Evolutionary conservation across 2,113 vertebrate genomes (phyloP).

Genomic region (Hippocampus mohnikei): DNA sequence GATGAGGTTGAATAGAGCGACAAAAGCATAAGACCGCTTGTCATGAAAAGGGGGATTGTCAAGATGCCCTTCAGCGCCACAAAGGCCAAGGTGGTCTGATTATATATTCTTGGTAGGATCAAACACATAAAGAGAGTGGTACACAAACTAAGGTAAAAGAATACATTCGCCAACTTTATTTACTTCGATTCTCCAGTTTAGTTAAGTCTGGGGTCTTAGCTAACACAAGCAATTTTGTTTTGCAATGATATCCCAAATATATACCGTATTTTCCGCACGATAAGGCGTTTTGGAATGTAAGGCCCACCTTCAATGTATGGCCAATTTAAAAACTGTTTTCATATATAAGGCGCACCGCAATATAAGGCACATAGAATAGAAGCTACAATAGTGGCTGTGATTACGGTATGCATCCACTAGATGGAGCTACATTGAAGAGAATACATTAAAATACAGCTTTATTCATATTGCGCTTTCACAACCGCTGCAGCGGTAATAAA

Average conservation of each 20-base stretch:
- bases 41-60: conserved; percentile 51
- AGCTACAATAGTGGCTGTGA: too few species aligned
- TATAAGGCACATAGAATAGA: too few species aligned
- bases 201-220: background rate
- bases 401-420: too few species aligned
- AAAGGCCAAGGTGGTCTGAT: conserved; percentile 78
- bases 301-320: too few species aligned
- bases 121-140: conserved; percentile 83
- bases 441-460: too few species aligned
- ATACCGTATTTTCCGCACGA: too few species aligned
- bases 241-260: background rate
- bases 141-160: conserved; percentile 50
- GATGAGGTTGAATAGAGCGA: conserved; percentile 32
- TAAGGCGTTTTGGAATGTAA: too few species aligned
- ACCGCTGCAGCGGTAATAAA: too few species aligned
- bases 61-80: conserved; percentile 80
- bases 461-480: too few species aligned
- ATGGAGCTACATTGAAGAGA: too few species aligned
- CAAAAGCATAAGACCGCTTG: conserved; percentile 61
- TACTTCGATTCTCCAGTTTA: background rate
- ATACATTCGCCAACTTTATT: background rate
- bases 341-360: too few species aligned
- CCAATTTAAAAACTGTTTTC: too few species aligned
- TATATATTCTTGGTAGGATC: conserved; percentile 82
- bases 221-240: background rate